Base-by-base conservation (phyloP, 2,113 vertebrate genomes). In the Zingel zingel region DNA sequence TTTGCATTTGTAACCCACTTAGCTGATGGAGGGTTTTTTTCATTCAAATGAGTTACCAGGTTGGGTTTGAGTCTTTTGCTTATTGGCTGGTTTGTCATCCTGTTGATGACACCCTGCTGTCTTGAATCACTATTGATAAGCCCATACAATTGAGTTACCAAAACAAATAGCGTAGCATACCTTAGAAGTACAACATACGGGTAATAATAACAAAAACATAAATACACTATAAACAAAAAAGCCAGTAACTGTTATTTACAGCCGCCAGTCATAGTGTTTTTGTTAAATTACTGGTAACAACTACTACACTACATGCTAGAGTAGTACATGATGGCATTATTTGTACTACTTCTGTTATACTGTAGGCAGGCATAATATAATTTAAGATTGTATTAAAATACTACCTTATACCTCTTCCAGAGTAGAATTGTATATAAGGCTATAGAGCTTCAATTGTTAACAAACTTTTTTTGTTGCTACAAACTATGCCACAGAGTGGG, bases 11-110 rank as follows among this genome's bases (percentile, higher is more conserved):
- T 2, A 73, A 47, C 13, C 47, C n/a, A 39, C 13, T 69, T 14
- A 2, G 23, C 53, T 61, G 58, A 65, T 75, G 25, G 47, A 4
- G 48, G 25, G 25, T 75, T 80, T 57, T 80, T 58, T 19, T 72
- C 25, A 43, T 64, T 50, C 27, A 54, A 59, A 68, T 12, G 1
- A 77, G 48, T 67, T 45, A 33, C 39, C 39, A 62, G 56, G 62
- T 43, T 4, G 43, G 10, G n/a, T 50, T 14, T 5, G 33, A 47
- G 6, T 56, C 21, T 30, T 23, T 51, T 30, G 54, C 64, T 61
- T 18, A 57, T 16, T 53, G 33, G 63, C 50, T 27, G 12, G 43
- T 58, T 47, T 67, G 19, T 7, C 11, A 47, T 79, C 10, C 18
- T 16, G 43, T 58, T 56, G 25, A 47, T 15, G 15, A 56, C 12